Percentiles rank a stretch among this genome's conserved stretches.
Evolutionary conservation across 2,113 vertebrate species (phyloP).

Genomic region (Apaloderma vittatum): DNA sequence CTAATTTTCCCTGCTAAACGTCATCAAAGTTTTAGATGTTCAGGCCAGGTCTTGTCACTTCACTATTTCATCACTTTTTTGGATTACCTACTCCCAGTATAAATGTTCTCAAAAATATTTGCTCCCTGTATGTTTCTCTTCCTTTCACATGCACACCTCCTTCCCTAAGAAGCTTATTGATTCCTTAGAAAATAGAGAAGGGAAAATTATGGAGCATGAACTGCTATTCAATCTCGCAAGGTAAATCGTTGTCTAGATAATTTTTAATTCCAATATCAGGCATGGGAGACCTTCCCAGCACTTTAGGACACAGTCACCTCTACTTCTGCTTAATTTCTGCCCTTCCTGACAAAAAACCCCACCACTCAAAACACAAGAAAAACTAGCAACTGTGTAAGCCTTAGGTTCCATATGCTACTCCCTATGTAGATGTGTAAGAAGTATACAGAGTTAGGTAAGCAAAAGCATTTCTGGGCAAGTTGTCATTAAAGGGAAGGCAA

Average conservation of each 20-base stretch:
- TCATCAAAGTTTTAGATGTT: slow-evolving; percentile 73
- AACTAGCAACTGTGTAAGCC: background rate
- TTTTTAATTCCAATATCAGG: background rate
- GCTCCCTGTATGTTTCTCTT: background rate
- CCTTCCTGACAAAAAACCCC: background rate
- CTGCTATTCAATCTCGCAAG: background rate
- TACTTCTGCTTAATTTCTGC: background rate
- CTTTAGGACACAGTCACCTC: background rate
- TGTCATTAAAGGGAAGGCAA: slow-evolving; percentile 41
- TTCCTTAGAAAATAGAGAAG: background rate
- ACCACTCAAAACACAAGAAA: background rate
- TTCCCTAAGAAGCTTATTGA: background rate
- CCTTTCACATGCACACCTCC: background rate
- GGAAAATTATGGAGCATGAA: background rate
- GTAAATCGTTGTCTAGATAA: background rate
- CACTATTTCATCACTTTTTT: slow-evolving; percentile 60
- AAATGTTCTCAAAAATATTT: background rate
- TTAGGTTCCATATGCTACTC: background rate
- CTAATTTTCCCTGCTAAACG: slow-evolving; percentile 67
- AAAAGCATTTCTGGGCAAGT: slow-evolving; percentile 28
- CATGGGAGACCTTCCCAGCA: background rate
- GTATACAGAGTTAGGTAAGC: background rate
- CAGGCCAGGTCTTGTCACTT: slow-evolving; percentile 75
- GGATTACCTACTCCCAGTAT: slow-evolving; percentile 17
- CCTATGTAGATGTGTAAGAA: background rate